Percentiles rank a stretch among this genome's conserved stretches.
These are phyloP conservation scores for Nomada ferruginata DNA, from an alignment of 2,888 invertebrate genomes.

Conservation along the genomic window DNA sequence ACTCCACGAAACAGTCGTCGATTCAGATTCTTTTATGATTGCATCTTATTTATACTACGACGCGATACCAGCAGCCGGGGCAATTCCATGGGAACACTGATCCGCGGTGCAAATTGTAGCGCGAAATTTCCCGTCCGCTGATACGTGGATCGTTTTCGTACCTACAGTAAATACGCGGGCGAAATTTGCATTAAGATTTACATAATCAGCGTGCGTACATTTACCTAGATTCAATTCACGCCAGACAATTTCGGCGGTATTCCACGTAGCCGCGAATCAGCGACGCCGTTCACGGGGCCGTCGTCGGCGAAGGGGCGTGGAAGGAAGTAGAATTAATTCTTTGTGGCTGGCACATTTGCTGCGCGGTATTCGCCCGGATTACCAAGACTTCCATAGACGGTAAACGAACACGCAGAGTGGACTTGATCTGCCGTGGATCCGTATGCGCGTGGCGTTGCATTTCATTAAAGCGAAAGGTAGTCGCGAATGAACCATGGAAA, in stretches of 20 bases:
- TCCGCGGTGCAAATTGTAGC: constrained; percentile 3
- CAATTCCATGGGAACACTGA: constrained; percentile 5
- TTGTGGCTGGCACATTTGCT: constrained; percentile 63
- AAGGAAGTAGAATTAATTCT: constrained; percentile 73
- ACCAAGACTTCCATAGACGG: constrained; percentile 63
- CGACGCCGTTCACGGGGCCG: neutral
- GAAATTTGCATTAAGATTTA: constrained; percentile 56
- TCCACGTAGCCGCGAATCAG: constrained; percentile 53
- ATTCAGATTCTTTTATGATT: neutral
- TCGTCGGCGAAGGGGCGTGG: neutral
- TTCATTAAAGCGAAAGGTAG: constrained; percentile 70
- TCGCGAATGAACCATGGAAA: constrained; percentile 50
- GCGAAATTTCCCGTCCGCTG: constrained; percentile 39
- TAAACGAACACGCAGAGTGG: constrained; percentile 61
- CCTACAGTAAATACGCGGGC: constrained; percentile 45
- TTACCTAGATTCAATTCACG: constrained; percentile 50
- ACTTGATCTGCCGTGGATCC: constrained; percentile 65
- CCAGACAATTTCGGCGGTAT: constrained; percentile 53
- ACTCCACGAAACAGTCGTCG: neutral
- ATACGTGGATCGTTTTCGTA: constrained; percentile 55
- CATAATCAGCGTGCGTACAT: constrained; percentile 53
- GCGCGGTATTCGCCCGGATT: constrained; percentile 71
- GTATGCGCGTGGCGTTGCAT: constrained; percentile 77
- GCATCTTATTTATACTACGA: neutral
- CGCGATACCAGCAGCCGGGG: neutral